Evolutionary conservation across 2,797 vertebrate species (phyloP), one percentile per base, ranked within the genome.

Genomic region (Columba guinea): DNA sequence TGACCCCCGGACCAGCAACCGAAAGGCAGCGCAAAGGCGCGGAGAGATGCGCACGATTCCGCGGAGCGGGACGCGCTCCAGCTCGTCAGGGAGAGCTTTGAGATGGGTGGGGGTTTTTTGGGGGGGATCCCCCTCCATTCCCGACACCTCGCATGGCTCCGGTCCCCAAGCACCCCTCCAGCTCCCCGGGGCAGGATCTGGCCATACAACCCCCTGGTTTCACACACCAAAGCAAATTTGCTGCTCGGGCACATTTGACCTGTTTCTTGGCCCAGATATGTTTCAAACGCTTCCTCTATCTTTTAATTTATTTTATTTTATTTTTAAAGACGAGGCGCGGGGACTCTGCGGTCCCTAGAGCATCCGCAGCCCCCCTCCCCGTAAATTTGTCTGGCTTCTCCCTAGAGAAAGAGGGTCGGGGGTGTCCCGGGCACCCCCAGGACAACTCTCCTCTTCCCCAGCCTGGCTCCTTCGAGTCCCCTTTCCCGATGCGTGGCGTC

Each of bases 191-290:
- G 14, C 48, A 16, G 39, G 26, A 79, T 28, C 15, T 5, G 18
- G 19, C 23, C 67, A 73, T 19, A 69, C 37, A 51, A 34, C 41
- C 10, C 59, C 18, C 21, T 17, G 55, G 5, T 21, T 26, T 68
- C 24, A 5, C 7, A 5, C 58, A 4, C 21, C 22, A 52, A 69
- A 80, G n/a, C 53, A 30, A 86, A 86, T 95, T 20, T 37, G 44
- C 64, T 91, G 34, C 59, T 67, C 41, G 12, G 39, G 28, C n/a
- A 91, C 77, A 81, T 68, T 7, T 95, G 85, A 95, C 93, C 94
- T 91, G 73, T 78, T 96, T 95, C 87, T 93, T 94, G 95, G 80
- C 94, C 94, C 95, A 93, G 93, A 93, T 91, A 90, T 3, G 8
- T 53, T 83, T 80, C 35, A 28, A 87, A 76, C 3, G 11, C 1